Evolutionary conservation across 2,113 vertebrate species (phyloP), one percentile per base, ranked within the genome.

Genomic region (Canis aureus): DNA sequence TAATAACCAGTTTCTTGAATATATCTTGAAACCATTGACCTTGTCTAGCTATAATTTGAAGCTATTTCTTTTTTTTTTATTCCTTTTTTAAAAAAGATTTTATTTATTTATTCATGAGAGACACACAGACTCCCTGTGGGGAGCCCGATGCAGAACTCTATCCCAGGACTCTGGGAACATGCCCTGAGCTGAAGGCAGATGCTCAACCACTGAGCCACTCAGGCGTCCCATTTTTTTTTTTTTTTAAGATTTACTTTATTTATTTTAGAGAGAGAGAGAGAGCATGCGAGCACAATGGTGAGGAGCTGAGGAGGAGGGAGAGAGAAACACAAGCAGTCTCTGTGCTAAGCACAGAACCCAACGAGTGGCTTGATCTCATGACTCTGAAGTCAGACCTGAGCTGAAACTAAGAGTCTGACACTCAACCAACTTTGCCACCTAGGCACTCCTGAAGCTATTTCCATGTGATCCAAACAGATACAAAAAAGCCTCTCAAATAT

Each of bases 1-100:
- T 86, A 73, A 51, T 85, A 80, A 80, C 13, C 13, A 88, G 69
- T 81, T 84, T 59, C 53, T 96, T 93, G 71, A 96, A 84, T 64
- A 38, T 88, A 23, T 71, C 73, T 83, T 93, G 59, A 85, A 93
- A 79, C 38, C 10, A 92, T 84, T 67, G 93, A 4, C 19, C 20
- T 83, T 62, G 4, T 43, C 27, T 62, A 69, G 59, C 43, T 89
- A 89, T 74, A 74, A 89, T 95, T 59, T 85, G n/a, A 91, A 96
- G 57, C 2, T 89, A 32, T 67, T 91, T 85, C 23, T 78, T 55
- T 55, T 55, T 15, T 16, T 55, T 55, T 13, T 55, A 43, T n/a
- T 20, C 57, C 20, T 7, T 55, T 55, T 43, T 43, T 43, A 43
- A 43, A 43, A 43, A 43, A 43, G 43, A 43, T 43, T 43, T 43